Evolutionary conservation across 2,888 invertebrate genomes (phyloP).

Genomic region (Hipparchia semele): DNA sequence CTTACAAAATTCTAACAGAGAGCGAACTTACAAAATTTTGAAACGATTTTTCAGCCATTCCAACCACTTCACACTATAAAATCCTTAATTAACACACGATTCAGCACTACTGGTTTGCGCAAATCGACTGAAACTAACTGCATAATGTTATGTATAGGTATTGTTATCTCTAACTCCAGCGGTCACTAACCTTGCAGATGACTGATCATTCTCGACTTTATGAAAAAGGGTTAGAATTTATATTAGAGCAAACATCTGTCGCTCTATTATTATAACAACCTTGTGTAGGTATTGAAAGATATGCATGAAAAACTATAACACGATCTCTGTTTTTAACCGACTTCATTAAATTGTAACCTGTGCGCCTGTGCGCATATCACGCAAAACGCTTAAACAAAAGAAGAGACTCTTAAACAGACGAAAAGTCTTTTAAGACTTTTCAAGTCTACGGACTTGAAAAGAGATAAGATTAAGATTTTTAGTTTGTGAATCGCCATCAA

Average conservation of each 20-base stretch:
- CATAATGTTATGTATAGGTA: neutral
- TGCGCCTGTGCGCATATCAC: neutral
- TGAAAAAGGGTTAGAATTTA: neutral
- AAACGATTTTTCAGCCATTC: neutral
- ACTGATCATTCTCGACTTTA: neutral
- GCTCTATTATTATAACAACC: neutral
- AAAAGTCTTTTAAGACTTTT: too few species aligned
- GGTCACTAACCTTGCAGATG: neutral
- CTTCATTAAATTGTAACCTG: neutral
- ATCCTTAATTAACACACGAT: neutral
- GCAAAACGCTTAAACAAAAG: too few species aligned
- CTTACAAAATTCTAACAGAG: too few species aligned
- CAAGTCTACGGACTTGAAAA: too few species aligned
- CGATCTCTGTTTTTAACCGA: neutral
- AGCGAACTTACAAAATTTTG: neutral
- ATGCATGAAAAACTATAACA: slow-evolving; percentile 1
- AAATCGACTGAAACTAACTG: neutral
- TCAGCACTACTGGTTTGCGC: neutral
- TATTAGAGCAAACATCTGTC: neutral
- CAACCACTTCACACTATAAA: neutral
- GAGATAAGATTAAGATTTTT: too few species aligned
- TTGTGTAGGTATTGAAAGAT: neutral
- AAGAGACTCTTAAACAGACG: too few species aligned
- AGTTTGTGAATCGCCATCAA: too few species aligned
- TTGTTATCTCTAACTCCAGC: neutral